Evolutionary conservation across 2,113 vertebrate species (phyloP).

Genomic region (Numenius arquata): DNA sequence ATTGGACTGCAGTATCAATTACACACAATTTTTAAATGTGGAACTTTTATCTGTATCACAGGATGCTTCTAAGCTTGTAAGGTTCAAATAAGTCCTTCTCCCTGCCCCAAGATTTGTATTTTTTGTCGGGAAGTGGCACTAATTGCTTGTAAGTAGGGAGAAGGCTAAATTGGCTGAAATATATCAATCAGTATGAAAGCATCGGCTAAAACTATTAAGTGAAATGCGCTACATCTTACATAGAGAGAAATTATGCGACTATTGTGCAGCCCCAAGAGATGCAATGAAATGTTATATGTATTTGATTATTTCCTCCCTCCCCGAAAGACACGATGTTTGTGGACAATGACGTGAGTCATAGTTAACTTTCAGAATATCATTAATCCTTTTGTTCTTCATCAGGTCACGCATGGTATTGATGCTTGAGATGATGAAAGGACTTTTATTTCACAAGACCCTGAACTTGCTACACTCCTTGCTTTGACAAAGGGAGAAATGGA

Average conservation of each 20-base stretch:
- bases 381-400: slow-evolving; percentile 29
- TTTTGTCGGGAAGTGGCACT: slow-evolving; percentile 1
- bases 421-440: slow-evolving; percentile 9
- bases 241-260: neutral
- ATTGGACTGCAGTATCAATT: neutral
- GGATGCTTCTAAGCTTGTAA: neutral
- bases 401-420: neutral
- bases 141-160: slow-evolving; percentile 45
- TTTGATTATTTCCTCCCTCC: slow-evolving; percentile 18
- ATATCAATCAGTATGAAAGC: slow-evolving; percentile 46
- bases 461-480: slow-evolving; percentile 8
- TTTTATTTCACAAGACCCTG: slow-evolving; percentile 5
- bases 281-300: neutral
- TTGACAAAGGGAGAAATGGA: slow-evolving; percentile 10
- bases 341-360: neutral
- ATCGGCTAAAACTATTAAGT: neutral
- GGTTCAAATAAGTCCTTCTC: neutral
- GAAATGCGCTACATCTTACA: neutral
- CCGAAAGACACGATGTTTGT: neutral
- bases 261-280: neutral
- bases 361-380: slow-evolving; percentile 37
- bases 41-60: neutral
- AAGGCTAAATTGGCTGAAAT: slow-evolving; percentile 35
- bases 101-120: neutral
- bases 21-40: neutral